Evolutionary conservation across 1,140 invertebrate species (phyloP), one percentile per base, ranked within the genome.

Genomic region (Cotesia chilonis): DNA sequence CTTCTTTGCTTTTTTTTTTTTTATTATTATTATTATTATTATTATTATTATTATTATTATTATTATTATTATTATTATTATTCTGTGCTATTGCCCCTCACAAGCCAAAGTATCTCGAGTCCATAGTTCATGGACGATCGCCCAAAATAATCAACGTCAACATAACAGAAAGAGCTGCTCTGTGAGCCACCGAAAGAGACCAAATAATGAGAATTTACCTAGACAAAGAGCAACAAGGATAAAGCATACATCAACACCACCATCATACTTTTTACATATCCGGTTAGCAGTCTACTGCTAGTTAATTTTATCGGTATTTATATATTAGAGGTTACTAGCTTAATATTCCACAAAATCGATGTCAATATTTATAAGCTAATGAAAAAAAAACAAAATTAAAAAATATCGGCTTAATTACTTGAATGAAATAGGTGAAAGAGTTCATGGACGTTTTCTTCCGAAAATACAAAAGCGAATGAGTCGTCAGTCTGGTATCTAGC

Each of bases 401-500:
- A 14, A 14, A 55, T 55, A 12, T 55, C 12, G n/a, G 5, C 14
- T 10, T 52, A n/a, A 10, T 10, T 52, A 52, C 1, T 7, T n/a
- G 55, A 59, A 17, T 12, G 7, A 61, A 61, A 36, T 61, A 20
- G 17, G 28, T 61, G 20, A 35, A 7, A 61, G 59, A 36, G 59
- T 61, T 61, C 59, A 61, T 20, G 59, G 59, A 61, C 59, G 64
- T 52, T 67, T 67, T 67, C 64, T 28, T 67, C 64, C 51, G 38
- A 52, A 67, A 67, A 67, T 67, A 67, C 64, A 51, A 10, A 41
- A n/a, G 37, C 64, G 17, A 41, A 67, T 67, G 64, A 67, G 38
- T 67, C 38, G 41, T 67, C 41, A 51, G 64, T 67, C 64, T 67
- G 61, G 64, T 20, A 37, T 52, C 47, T 51, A 7, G 47, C 17